phyloP scores from a whole-genome alignment of 1,140 invertebrate genomes.

The Gonatopus flavifemur region DNA sequence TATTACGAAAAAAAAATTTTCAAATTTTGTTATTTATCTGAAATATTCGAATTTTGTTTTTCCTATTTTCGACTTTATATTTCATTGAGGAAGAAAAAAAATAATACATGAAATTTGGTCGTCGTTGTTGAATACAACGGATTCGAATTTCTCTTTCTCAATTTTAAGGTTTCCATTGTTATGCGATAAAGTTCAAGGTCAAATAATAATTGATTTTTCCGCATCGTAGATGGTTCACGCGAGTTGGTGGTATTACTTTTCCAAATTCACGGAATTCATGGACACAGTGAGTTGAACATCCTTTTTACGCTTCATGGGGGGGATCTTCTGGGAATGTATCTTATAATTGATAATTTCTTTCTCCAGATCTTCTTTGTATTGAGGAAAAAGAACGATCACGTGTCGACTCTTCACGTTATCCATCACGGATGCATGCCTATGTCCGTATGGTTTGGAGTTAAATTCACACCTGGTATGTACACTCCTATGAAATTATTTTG shows the following conservation, averaged over 20 bases:
- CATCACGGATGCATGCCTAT: slow-evolving; percentile 96
- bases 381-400: slow-evolving; percentile 90
- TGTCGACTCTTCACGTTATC: slow-evolving; percentile 91
- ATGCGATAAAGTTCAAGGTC: too few relatives aligned
- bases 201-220: slow-evolving; percentile 31
- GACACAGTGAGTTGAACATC: slow-evolving; percentile 82
- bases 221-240: slow-evolving; percentile 82
- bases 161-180: too few relatives aligned
- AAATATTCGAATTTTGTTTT: too few relatives aligned
- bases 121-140: too few relatives aligned
- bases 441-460: slow-evolving; percentile 95
- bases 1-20: too few relatives aligned
- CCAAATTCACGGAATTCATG: slow-evolving; percentile 94
- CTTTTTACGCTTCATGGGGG: background rate
- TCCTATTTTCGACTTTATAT: too few relatives aligned
- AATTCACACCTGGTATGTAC: slow-evolving; percentile 80
- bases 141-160: too few relatives aligned
- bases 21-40: too few relatives aligned
- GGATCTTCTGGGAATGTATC: background rate
- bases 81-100: too few relatives aligned
- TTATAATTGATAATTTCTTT: background rate
- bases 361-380: slow-evolving; percentile 89
- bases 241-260: slow-evolving; percentile 97
- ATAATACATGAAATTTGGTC: too few relatives aligned
- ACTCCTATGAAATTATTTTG: slow-evolving; percentile 6